phyloP scores from a whole-genome alignment of 2,113 vertebrate species.

The Elanus axillaris region DNA sequence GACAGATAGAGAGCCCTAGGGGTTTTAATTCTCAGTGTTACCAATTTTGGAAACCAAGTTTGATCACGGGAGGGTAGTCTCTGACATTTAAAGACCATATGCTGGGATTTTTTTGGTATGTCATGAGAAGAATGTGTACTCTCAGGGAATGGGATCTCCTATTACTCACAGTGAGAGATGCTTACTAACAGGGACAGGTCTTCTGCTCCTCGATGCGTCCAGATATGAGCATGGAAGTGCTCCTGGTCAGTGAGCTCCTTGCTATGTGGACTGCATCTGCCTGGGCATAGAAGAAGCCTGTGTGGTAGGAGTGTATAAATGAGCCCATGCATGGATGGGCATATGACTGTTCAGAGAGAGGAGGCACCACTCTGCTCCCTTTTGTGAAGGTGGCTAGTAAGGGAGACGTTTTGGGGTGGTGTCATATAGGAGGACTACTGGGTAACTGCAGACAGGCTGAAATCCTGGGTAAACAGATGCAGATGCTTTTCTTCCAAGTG shows the following conservation, averaged over 20 bases:
- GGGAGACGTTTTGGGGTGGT: background rate
- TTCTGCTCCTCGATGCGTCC: background rate
- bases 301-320: background rate
- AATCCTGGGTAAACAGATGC: background rate
- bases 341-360: accelerated
- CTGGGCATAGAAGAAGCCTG: background rate
- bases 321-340: accelerated
- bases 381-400: background rate
- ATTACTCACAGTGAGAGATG: background rate
- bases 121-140: background rate
- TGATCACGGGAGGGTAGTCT: background rate
- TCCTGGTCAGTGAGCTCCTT: background rate
- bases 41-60: background rate
- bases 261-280: background rate
- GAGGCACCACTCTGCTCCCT: background rate
- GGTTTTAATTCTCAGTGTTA: background rate
- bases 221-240: background rate
- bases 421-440: background rate
- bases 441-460: background rate
- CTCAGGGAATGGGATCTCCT: background rate
- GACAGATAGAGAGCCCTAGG: background rate
- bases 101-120: background rate
- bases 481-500: background rate
- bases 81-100: background rate
- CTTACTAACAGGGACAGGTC: background rate